These are phyloP conservation scores for Mellilla xanthometata DNA, from an alignment of 2,888 invertebrate genomes.

Conservation along the genomic window DNA sequence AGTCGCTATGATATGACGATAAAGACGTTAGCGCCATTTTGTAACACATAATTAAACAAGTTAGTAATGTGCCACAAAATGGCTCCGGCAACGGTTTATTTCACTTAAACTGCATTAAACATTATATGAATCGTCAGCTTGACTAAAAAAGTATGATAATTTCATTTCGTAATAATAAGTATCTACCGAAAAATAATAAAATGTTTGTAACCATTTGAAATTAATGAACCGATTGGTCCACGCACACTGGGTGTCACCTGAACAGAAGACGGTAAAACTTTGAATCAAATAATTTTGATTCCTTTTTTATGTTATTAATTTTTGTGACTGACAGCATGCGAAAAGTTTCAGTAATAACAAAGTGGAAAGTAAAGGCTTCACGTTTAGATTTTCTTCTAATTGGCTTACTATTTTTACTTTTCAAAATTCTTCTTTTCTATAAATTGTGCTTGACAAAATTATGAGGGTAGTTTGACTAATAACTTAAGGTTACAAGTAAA, in stretches of 20 bases:
- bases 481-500: no score
- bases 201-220: conserved; percentile 38
- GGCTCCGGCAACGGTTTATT: no score
- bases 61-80: no score
- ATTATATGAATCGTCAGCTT: neutral
- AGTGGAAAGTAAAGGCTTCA: conserved; percentile 60
- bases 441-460: conserved; percentile 44
- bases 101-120: no score
- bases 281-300: conserved; percentile 57
- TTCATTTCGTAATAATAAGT: conserved; percentile 19
- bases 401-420: conserved; percentile 66
- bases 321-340: conserved; percentile 80
- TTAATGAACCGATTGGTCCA: conserved; percentile 69
- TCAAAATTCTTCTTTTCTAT: conserved; percentile 54
- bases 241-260: conserved; percentile 75
- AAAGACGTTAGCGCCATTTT: no score
- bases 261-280: conserved; percentile 79
- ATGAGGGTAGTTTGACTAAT: conserved; percentile 11
- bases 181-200: conserved; percentile 11
- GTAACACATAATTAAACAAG: no score
- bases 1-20: no score
- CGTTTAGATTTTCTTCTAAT: conserved; percentile 65
- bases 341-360: conserved; percentile 50
- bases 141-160: conserved; percentile 38
- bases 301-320: conserved; percentile 58